Evolutionary conservation across 2,113 vertebrate genomes (phyloP), one percentile per base, ranked within the genome.

Genomic region (Blennius ocellaris): DNA sequence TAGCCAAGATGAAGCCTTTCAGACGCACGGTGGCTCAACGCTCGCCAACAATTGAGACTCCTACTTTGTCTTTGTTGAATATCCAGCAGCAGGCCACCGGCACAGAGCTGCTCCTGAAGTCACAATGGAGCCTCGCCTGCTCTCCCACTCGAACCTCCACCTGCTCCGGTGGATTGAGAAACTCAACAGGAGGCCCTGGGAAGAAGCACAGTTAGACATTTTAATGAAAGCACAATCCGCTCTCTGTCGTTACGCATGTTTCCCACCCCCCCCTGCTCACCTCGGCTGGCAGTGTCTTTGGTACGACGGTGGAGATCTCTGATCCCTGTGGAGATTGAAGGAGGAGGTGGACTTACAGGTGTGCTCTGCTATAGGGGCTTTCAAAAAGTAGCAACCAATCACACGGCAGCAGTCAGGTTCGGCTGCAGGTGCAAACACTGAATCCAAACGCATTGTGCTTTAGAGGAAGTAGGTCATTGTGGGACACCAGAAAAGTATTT

Each of bases 51-150:
- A 3, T 7, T 39, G 0, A 6, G 15, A 7, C 0, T 17, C 14
- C 51, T 41, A 95, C 94, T 92, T 93, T 90, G 21, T 88, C 82
- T 69, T 70, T 91, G 82, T 94, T 93, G 76, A 87, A 91, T 69
- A 94, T 90, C 94, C 95, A 95, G 81, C 93, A 94, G 76, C 90
- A 94, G 21, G 92, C 93, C 61, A 95, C 91, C 9, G 93, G 94
- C 2, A 82, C 41, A 0, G 37, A 90, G 48, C 84, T 78, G 69
- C 89, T 90, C 57, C 41, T 83, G 85, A 94, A 94, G 41, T 58
- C 60, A 55, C 93, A 94, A 17, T 17, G 30, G 1, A 95, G 87
- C 17, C 30, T 68, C 53, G 83, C 93, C 5, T 75, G 67, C 53
- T 91, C 67, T 36, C 94, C 93, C 3, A 87, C 85, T 61, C 62